Conservation (phyloP, 2,797 vertebrate species). For the Anomalospiza imberbis region DNA sequence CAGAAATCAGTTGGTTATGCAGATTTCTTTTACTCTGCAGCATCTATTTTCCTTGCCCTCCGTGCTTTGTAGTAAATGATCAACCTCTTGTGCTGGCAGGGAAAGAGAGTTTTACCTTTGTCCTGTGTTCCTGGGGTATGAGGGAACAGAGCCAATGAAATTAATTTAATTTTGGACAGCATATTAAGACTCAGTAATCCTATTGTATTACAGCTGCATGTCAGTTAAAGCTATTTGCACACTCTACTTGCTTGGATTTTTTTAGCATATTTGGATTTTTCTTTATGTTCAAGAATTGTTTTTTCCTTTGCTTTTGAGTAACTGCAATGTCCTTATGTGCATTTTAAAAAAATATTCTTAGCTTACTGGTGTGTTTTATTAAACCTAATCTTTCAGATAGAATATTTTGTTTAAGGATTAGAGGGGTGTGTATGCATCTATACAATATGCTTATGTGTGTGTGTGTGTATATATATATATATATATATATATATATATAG, state of each 20-base stretch:
- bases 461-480: background rate
- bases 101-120: background rate
- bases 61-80: background rate
- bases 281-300: background rate
- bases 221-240: background rate
- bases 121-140: background rate
- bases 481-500: background rate
- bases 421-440: background rate
- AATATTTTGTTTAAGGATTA: background rate
- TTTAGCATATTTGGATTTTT: background rate
- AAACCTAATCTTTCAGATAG: background rate
- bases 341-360: background rate
- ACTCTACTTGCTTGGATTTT: background rate
- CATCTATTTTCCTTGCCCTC: background rate
- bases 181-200: background rate
- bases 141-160: background rate
- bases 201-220: background rate
- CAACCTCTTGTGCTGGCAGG: background rate
- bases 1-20: background rate
- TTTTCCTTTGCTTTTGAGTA: background rate
- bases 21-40: background rate
- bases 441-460: background rate
- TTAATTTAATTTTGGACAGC: background rate
- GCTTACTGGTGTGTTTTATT: background rate
- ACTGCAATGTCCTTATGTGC: background rate